Evolutionary conservation across 2,797 vertebrate species (phyloP), one percentile per base, ranked within the genome.

Genomic region (Intellagama lesueurii): DNA sequence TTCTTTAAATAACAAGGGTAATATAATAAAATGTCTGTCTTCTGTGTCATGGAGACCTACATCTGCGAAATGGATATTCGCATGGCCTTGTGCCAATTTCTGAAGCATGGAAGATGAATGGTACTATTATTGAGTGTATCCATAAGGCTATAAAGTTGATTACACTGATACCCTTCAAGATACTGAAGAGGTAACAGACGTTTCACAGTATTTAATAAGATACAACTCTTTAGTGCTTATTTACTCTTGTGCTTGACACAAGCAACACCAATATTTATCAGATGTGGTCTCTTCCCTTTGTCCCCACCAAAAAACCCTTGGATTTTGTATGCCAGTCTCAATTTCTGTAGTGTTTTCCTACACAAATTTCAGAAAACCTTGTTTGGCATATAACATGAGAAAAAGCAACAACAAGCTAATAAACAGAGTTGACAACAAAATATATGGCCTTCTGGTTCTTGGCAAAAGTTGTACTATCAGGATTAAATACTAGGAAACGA

Each of bases 1-100:
- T 52, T 72, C 7, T 92, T 91, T 91, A 89, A 90, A 75, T n/a
- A 89, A n/a, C 79, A 90, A 88, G 78, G 88, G 64, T 82, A 92
- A 91, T 70, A 22, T 85, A 88, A 88, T 90, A 32, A 88, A 88
- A 92, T 81, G 26, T 24, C 68, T 87, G n/a, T 91, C 90, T 91
- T 90, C 77, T 93, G 85, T 92, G 70, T 88, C 64, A 81, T 66
- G 68, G 82, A 85, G 90, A 72, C 73, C 86, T 44, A 52, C 49
- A 90, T 64, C 35, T 88, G 89, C 90, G 89, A 87, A 91, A 84
- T 47, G 86, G 40, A 83, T 86, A 77, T 94, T 92, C 90, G 30
- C 84, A 81, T 94, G 91, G 87, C 91, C 60, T 70, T 81, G 16
- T 86, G 93, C 85, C 88, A 92, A 52, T 70, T 86, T 81, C 70